Base-by-base conservation (phyloP, 2,888 invertebrate species). In the Dioctria linearis region DNA sequence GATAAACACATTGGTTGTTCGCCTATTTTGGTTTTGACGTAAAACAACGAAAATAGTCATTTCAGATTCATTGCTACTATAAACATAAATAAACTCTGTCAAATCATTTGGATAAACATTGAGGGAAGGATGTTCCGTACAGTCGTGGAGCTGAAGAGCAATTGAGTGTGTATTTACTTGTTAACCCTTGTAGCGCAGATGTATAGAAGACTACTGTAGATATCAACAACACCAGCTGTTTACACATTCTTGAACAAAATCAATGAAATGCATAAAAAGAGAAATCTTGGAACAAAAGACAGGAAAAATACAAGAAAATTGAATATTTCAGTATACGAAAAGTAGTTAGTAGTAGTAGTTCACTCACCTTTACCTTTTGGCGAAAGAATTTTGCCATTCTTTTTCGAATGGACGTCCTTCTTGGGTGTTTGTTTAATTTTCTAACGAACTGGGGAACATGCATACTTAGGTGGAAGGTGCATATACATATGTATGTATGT, bases 291-390 rank as follows among this genome's bases (percentile, higher is more conserved):
- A 40, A 73, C 57, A 57, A 73, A 73, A 73, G 57, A 73, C 73
- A 73, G 73, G 43, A 42, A 42, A 73, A 73, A 73, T 73, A 73
- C 57, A 57, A 57, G 73, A 73, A 73, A 73, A 73, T 73, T 73
- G 73, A 73, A 73, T 73, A 73, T 73, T 73, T 73, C 57, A 73
- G 40, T 42, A n/a, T n/a, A 39, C 57, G 57, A 59, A 57, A 42
- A 57, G 73, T 42, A 73, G 57, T 71, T 73, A 25, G 25, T 25
- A 1, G 25, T 25, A 25, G 25, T 25, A 25, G 25, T 25, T 25
- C 25, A 25, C 25, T 25, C 69, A 51, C 43, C 51, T 73, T 59
- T 73, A 73, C 59, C 73, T 73, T 73, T 73, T 40, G 51, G 42
- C 57, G 5, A 8, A 11, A 43, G 51, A 11, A 37, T 37, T 37